Evolutionary conservation across 2,888 invertebrate species (phyloP).

Genomic region (Hirudinaria manillensis): DNA sequence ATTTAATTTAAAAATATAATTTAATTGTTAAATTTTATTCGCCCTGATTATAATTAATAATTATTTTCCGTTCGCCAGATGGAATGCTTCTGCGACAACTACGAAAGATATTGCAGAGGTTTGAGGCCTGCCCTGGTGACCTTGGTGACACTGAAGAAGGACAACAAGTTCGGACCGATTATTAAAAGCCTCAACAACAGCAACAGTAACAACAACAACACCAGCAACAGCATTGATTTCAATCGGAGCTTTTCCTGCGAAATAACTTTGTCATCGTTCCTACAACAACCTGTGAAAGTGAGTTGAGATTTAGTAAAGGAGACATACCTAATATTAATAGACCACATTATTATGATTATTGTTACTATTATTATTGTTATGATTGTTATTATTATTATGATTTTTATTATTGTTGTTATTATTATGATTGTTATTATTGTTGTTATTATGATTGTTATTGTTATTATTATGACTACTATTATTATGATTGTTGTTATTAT

Average conservation of each 20-base stretch:
- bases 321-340: too few species aligned
- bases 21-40: too few species aligned
- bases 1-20: too few species aligned
- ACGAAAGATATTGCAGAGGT: constrained; percentile 48
- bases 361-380: not conserved
- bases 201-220: not conserved
- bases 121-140: constrained; percentile 42
- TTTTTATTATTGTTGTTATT: not conserved
- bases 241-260: constrained; percentile 3
- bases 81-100: constrained; percentile 42
- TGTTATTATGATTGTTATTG: not conserved
- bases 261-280: constrained; percentile 31
- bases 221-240: not conserved
- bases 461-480: not conserved
- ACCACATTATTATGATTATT: too few species aligned
- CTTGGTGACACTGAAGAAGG: constrained; percentile 33
- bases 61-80: constrained; percentile 10
- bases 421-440: not conserved
- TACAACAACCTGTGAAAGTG: constrained; percentile 36
- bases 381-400: not conserved
- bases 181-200: constrained; percentile 25
- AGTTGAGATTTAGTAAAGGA: constrained; percentile 3
- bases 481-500: not conserved
- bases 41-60: too few species aligned
- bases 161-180: constrained; percentile 35